Evolutionary conservation across 2,113 vertebrate genomes (phyloP).

Genomic region (Salvator merianae): DNA sequence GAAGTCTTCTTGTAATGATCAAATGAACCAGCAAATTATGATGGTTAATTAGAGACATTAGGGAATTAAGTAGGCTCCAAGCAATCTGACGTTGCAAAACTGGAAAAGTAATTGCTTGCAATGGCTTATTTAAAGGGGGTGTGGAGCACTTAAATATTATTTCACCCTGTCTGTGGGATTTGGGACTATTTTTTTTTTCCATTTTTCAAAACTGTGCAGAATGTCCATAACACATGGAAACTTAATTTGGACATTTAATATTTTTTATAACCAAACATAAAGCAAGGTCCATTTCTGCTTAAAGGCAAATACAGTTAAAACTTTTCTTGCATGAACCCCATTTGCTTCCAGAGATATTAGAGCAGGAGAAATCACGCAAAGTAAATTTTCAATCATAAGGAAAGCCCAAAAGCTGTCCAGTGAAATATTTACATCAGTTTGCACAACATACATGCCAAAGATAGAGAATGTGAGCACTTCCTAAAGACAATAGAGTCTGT

Average conservation of each 20-base stretch:
- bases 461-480: not conserved
- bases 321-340: too few species aligned
- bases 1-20: slow-evolving; percentile 16
- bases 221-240: not conserved
- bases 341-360: too few species aligned
- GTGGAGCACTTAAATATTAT: not conserved
- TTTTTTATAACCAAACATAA: not conserved
- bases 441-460: too few species aligned
- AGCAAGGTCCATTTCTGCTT: too few species aligned
- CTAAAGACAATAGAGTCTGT: not conserved
- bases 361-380: too few species aligned
- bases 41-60: slow-evolving; percentile 7
- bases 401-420: too few species aligned
- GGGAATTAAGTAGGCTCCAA: not conserved
- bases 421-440: too few species aligned
- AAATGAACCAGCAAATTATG: slow-evolving; percentile 26
- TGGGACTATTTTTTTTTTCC: not conserved
- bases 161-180: not conserved
- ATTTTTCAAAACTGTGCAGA: not conserved
- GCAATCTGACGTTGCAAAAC: slow-evolving; percentile 17
- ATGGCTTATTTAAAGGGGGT: not conserved
- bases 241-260: not conserved
- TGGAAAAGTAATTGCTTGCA: slow-evolving; percentile 7
- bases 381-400: too few species aligned
- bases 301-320: too few species aligned